Evolutionary conservation across 92 coral and sea anemone species (phyloP).

Genomic region (Palythoa heliodiscus): DNA sequence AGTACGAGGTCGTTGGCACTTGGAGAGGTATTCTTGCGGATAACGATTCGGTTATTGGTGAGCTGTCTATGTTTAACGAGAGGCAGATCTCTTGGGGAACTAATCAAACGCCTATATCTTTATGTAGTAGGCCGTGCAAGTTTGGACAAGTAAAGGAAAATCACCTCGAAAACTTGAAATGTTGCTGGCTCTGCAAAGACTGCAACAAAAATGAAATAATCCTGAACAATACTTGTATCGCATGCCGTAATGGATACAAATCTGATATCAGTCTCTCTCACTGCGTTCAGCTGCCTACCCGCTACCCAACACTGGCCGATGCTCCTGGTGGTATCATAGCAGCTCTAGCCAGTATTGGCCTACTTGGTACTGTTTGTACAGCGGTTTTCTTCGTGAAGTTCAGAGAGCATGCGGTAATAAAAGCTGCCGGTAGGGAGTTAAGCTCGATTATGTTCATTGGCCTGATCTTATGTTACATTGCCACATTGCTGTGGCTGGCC

Average conservation of each 20-base stretch:
- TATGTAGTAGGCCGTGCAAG: constrained; percentile 72
- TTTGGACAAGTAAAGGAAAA: constrained; percentile 51
- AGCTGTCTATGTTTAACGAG: constrained; percentile 43
- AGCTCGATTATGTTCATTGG: constrained; percentile 72
- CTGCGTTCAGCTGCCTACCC: constrained; percentile 62
- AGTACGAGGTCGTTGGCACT: constrained; percentile 58
- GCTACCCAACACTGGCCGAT: constrained; percentile 68
- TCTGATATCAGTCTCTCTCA: constrained; percentile 54
- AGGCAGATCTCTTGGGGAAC: constrained; percentile 56
- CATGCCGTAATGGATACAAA: constrained; percentile 66
- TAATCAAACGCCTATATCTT: constrained; percentile 58
- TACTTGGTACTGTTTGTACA: constrained; percentile 52
- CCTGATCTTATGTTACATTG: constrained; percentile 59
- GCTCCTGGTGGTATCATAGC: constrained; percentile 52
- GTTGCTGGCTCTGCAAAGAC: constrained; percentile 81
- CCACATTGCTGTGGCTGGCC: constrained; percentile 60
- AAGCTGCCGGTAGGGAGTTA: constrained; percentile 80
- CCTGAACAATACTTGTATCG: constrained; percentile 63
- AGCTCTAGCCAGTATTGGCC: constrained; percentile 53
- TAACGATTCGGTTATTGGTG: constrained; percentile 57
- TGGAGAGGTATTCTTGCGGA: constrained; percentile 70
- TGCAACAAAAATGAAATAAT: constrained; percentile 61
- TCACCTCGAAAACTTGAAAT: constrained; percentile 45
- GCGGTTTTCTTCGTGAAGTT: constrained; percentile 58
- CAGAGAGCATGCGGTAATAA: constrained; percentile 61